Evolutionary conservation across 2,888 invertebrate species (phyloP).

Genomic region (Eucera pruinosa): DNA sequence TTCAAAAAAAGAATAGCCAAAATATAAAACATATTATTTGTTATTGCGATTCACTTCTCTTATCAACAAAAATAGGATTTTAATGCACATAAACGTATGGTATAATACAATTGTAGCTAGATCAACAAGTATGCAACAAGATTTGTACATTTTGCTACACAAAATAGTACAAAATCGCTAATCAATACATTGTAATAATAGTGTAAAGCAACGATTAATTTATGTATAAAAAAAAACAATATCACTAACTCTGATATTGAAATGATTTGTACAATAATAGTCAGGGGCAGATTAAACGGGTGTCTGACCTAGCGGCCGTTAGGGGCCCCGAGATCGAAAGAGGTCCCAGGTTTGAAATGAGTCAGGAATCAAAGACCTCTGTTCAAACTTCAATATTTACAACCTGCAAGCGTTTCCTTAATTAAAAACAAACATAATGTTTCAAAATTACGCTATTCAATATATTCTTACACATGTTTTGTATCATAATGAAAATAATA

Average conservation of each 20-base stretch:
- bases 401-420: no score
- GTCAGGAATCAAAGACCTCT: no score
- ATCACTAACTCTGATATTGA: conserved; percentile 35
- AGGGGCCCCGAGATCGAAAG: no score
- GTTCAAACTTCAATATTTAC: no score
- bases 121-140: conserved; percentile 2
- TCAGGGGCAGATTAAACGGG: no score
- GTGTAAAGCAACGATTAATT: not conserved
- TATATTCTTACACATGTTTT: no score
- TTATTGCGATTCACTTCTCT: not conserved
- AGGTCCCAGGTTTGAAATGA: no score
- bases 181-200: conserved; percentile 8
- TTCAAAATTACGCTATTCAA: no score
- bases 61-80: conserved; percentile 22
- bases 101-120: conserved; percentile 17
- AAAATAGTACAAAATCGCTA: not conserved
- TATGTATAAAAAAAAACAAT: conserved; percentile 29
- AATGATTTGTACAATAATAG: conserved; percentile 37
- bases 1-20: not conserved
- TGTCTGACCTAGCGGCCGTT: no score
- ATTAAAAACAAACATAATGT: no score
- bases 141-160: conserved; percentile 13
- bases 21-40: conserved; percentile 18
- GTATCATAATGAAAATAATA: no score
- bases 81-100: conserved; percentile 2